These are phyloP conservation scores for Molossus alvarezi DNA, from an alignment of 2,797 vertebrate species.

Conservation along the genomic window DNA sequence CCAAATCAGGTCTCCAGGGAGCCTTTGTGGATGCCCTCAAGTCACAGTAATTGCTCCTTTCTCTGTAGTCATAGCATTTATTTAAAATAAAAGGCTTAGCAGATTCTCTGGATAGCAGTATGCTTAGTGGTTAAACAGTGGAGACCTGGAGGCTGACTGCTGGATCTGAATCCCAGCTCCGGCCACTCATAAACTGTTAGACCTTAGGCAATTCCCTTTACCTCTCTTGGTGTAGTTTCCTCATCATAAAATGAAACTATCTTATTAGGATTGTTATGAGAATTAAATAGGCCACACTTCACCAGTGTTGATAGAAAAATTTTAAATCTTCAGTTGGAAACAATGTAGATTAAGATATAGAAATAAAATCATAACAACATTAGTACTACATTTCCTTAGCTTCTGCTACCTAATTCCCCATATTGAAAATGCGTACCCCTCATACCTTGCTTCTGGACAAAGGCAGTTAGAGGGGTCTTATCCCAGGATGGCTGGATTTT, in stretches of 20 bases:
- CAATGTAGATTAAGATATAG: slow-evolving; percentile 63
- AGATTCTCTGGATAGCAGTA: neutral
- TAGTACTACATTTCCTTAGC: slow-evolving; percentile 70
- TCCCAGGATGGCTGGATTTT: slow-evolving; percentile 69
- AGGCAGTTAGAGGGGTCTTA: slow-evolving; percentile 66
- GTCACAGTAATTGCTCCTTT: neutral
- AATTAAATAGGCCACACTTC: slow-evolving; percentile 65
- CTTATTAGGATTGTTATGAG: slow-evolving; percentile 46
- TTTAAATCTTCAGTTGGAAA: slow-evolving; percentile 70
- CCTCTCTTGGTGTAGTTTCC: neutral
- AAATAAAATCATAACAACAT: slow-evolving; percentile 81
- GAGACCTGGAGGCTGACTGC: neutral
- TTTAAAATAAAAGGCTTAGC: slow-evolving; percentile 14
- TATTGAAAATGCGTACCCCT: slow-evolving; percentile 52
- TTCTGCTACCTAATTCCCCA: slow-evolving; percentile 63
- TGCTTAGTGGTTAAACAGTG: neutral
- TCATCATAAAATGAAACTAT: slow-evolving; percentile 41
- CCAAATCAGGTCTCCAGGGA: slow-evolving; percentile 14
- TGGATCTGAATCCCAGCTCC: neutral
- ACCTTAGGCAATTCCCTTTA: slow-evolving; percentile 16
- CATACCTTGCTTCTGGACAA: slow-evolving; percentile 60
- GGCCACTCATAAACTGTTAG: neutral
- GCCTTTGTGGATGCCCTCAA: slow-evolving; percentile 30
- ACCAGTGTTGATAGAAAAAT: slow-evolving; percentile 62
- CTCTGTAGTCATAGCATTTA: slow-evolving; percentile 21